Base-by-base conservation (phyloP, 2,797 vertebrate genomes). In the Acestrorhynchus altus region DNA sequence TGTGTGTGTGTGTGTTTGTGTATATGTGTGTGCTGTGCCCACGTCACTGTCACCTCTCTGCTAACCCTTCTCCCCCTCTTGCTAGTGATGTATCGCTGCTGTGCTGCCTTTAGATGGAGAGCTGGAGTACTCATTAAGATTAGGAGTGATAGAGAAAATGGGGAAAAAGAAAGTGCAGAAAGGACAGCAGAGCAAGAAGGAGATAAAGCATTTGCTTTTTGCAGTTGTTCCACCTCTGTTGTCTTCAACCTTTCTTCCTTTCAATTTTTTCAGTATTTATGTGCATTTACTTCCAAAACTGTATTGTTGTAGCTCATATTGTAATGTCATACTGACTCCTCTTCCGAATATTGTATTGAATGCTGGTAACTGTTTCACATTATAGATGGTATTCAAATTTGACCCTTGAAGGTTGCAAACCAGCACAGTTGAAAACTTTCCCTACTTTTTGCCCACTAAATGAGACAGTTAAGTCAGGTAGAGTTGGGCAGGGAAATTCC, bases 61-160 rank as follows among this genome's bases (percentile, higher is more conserved):
- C 85, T 81, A 20, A 81, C 56, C 76, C 78, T 81, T 83, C 84
- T 78, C 35, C 81, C 84, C 86, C 82, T 89, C 81, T 85, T 82
- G 87, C 79, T 84, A 84, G 88, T 90, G 88, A 94, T 91, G 89
- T 87, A 90, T 91, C 87, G 83, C 85, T 67, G 78, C 74, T 84
- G 86, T 85, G 79, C 89, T 85, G 67, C 90, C 86, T 85, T 85
- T 88, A 83, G 86, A 92, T 89, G 88, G 88, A 92, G 90, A 87
- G 89, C 87, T 67, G 84, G 79, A 90, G 84, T 87, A 85, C 91
- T 94, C 92, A 94, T 94, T 94, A 94, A 94, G 93, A 94, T 94
- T 84, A 83, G 82, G 86, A 81, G 85, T 89, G 93, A 94, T 94
- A 94, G 89, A 86, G 88, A 88, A 91, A 92, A 92, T 87, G 82